Evolutionary conservation across 2,888 invertebrate genomes (phyloP).

Genomic region (Argyresthia goedartella): DNA sequence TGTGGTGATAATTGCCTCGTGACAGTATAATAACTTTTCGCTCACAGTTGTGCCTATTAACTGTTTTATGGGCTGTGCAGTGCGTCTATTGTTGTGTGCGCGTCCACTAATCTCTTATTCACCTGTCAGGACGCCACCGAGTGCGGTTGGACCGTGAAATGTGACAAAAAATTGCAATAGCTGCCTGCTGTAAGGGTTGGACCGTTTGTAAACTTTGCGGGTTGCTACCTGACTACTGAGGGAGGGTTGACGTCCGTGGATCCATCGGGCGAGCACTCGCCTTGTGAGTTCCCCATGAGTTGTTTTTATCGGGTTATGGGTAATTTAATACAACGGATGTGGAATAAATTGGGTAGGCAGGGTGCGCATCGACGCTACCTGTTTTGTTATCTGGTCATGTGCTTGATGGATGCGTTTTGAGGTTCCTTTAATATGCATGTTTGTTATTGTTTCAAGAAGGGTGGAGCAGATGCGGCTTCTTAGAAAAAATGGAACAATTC

Average conservation of each 20-base stretch:
- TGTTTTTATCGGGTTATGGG: slow-evolving; percentile 39
- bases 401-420: slow-evolving; percentile 26
- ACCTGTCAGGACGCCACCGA: slow-evolving; percentile 50
- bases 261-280: slow-evolving; percentile 49
- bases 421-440: slow-evolving; percentile 15
- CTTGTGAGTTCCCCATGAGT: slow-evolving; percentile 45
- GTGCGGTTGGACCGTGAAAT: slow-evolving; percentile 62
- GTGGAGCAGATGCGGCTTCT: slow-evolving; percentile 27
- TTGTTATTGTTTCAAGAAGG: slow-evolving; percentile 30
- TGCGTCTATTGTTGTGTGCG: slow-evolving; percentile 57
- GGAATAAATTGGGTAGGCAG: slow-evolving; percentile 66
- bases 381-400: slow-evolving; percentile 49
- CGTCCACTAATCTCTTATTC: slow-evolving; percentile 59
- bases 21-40: slow-evolving; percentile 31
- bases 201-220: slow-evolving; percentile 62
- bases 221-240: slow-evolving; percentile 52
- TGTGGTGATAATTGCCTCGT: slow-evolving; percentile 17
- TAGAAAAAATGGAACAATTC: slow-evolving; percentile 40
- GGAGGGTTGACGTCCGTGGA: slow-evolving; percentile 46
- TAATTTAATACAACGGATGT: slow-evolving; percentile 68
- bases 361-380: slow-evolving; percentile 65
- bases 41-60: slow-evolving; percentile 38
- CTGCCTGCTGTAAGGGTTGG: slow-evolving; percentile 34
- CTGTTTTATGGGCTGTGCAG: slow-evolving; percentile 59
- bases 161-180: slow-evolving; percentile 68